Conservation (phyloP, 2,888 invertebrate genomes). For the Plemyria rubiginata region DNA sequence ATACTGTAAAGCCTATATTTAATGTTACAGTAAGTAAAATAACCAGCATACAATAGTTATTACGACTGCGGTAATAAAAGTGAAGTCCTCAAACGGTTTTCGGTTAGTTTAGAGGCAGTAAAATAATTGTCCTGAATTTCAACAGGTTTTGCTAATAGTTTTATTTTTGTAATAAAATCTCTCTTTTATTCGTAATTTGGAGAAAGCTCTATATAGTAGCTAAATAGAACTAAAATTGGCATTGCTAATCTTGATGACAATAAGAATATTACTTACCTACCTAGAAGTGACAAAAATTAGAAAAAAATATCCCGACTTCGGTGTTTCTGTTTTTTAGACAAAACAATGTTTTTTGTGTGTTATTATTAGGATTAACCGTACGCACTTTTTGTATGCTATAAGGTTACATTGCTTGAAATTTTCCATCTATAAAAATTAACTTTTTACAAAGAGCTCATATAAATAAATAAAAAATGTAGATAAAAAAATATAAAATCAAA, state of each 20-base stretch:
- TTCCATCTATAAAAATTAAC: no score
- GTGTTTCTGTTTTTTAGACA: background rate
- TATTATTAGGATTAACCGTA: no score
- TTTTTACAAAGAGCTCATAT: no score
- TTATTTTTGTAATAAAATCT: constrained; percentile 40
- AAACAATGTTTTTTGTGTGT: no score
- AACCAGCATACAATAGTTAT: constrained; percentile 1
- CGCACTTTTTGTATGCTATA: no score
- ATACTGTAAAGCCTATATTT: background rate
- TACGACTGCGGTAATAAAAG: background rate
- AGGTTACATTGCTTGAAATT: no score
- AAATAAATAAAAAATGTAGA: no score
- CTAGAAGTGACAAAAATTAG: constrained; percentile 25
- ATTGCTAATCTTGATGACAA: constrained; percentile 40
- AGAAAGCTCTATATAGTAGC: constrained; percentile 39
- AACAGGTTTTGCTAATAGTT: constrained; percentile 30
- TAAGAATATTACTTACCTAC: constrained; percentile 21
- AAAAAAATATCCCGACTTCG: constrained; percentile 1
- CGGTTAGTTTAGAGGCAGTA: constrained; percentile 18
- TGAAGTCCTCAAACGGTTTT: constrained; percentile 6
- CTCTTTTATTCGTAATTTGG: constrained; percentile 40
- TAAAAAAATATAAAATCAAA: no score
- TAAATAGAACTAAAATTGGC: constrained; percentile 40
- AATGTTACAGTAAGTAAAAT: background rate
- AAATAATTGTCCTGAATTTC: constrained; percentile 29